Evolutionary conservation across 2,797 vertebrate genomes (phyloP), one percentile per base, ranked within the genome.

Genomic region (Dipus sagitta): DNA sequence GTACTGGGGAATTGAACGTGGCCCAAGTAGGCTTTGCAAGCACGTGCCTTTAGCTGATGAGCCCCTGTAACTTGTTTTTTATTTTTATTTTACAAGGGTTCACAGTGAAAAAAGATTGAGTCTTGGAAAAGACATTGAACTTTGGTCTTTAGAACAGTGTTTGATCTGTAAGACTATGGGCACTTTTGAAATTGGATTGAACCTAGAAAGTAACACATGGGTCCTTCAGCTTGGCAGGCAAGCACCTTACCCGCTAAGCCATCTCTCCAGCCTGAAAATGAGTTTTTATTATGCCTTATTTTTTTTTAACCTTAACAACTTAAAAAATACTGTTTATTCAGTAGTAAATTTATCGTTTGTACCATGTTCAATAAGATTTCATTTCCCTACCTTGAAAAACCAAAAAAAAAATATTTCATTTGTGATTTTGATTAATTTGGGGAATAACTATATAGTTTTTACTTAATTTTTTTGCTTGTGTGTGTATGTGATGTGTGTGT

Each of bases 251-350:
- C 12, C 54, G 1, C 54, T 58, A 17, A 58, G 54, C 13, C 13
- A 58, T 58, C 13, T 58, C 54, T 58, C 4, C 54, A 58, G 13
- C 47, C 47, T 64, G 72, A 75, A 79, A 26, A 47, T n/a, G 12
- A 89, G 32, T 65, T 94, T 81, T 96, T 77, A 70, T 82, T 95
- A 90, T 89, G 38, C 88, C n/a, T 93, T 17, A 30, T 47, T 58
- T 21, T 76, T 38, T 38, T 38, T 47, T 47, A 7, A 60, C 60
- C 26, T 65, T 26, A 88, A 23, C 32, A 92, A 81, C 42, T 65
- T 42, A n/a, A 72, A 82, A 54, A 90, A 88, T 90, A 23, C 60
- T 86, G 52, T 89, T 82, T 28, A 60, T 86, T 88, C 28, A 71
- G 47, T 71, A 52, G 32, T 64, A 1, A 34, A 67, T 93, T 86